Base-by-base conservation (phyloP, 2,888 invertebrate species). In the Onthophagus sagittarius region DNA sequence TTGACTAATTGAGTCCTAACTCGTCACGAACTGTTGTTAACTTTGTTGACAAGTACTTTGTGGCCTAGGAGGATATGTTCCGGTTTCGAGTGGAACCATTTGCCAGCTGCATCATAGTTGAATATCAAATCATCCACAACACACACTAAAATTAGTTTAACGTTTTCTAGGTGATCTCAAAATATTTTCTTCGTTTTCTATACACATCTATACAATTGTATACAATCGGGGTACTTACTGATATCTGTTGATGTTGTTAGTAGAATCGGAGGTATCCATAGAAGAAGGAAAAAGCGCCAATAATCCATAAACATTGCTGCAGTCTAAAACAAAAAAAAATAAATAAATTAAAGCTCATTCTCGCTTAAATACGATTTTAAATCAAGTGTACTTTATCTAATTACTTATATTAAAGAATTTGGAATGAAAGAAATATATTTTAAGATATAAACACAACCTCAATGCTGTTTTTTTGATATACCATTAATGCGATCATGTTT, bases 181-280 rank as follows among this genome's bases (percentile, higher is more conserved):
- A 62, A 62, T 13, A 13, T 62, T 62, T 62, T 62, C 11, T n/a
- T n/a, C n/a, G n/a, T n/a, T n/a, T 23, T 23, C 3, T 23, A 23
- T 23, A 23, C 23, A 33, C 5, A 14, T 15, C 11, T 63, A 5
- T 5, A 63, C 63, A 63, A 4, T 63, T 63, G 11, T 64, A 64
- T 31, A 7, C 7, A 69, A 62, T 69, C 15, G n/a, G n/a, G 14
- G n/a, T 11, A 83, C 84, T 84, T 79, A 84, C 84, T 80, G 77
- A 82, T 82, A 79, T 83, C 83, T 78, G 81, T 78, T 15, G 83
- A 82, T 62, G 82, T 82, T 31, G 81, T 80, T 39, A 83, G 77
- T 71, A 84, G 76, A 62, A 82, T 79, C 53, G 83, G 82, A 69
- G 82, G 81, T 75, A 83, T 79, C 81, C 81, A 82, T 71, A 83